Base-by-base conservation (phyloP, 2,888 invertebrate species). In the Amphiduros pacificus region DNA sequence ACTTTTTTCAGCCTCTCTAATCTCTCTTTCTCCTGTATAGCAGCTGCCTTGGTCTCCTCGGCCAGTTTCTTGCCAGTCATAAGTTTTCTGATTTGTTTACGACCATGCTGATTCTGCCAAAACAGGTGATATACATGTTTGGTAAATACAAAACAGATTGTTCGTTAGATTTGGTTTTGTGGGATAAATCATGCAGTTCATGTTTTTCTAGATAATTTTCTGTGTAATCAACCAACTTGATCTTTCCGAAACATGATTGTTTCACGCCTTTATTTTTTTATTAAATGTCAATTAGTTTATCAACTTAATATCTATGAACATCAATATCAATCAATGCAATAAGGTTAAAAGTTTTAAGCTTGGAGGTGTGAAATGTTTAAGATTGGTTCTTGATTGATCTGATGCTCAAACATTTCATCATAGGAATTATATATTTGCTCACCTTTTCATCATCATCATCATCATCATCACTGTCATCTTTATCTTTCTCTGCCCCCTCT, bases 1-100 rank as follows among this genome's bases (percentile, higher is more conserved):
- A 93, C 89, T 68, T 95, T 94, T 32, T 89, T 86, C 60, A 98
- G 92, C 77, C 98, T 88, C 71, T 89, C 90, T 53, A 91, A 88
- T 31, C 98, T 87, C 74, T 94, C 93, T 71, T 90, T 90, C 80
- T 99, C 98, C 67, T 91, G 90, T 64, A 90, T 89, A 44, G 93
- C 93, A 0, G 98, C 98, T 77, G 88, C 89, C 79, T 91, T 91
- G 0, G 98, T 98, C 51, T 89, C 89, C 71, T 91, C 89, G 73
- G 76, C 70, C 60, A 86, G 74, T 61, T 85, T 82, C 50, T 82
- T 82, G 52, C 82, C 82, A 1, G 80, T 82, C 69, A 86, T 83
- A 61, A 91, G 86, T 76, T 88, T 88, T 71, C 89, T 84, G 63
- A 91, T 91, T 69, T 90, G 89, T 68, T 88, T 55, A 11, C 67